Evolutionary conservation across 1,140 invertebrate genomes (phyloP).

Genomic region (Apolygus lucorum): DNA sequence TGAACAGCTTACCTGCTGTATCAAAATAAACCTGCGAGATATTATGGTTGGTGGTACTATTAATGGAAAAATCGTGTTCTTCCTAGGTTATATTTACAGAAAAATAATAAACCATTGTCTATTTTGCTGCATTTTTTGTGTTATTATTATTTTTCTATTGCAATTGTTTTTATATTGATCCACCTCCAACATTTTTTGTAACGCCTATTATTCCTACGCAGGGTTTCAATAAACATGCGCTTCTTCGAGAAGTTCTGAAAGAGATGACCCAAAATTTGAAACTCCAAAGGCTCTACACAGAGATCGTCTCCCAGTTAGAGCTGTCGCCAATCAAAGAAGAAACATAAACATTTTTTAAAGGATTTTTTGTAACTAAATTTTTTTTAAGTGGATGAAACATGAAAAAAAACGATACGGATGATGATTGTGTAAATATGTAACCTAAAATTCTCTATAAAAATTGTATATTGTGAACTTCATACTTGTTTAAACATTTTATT

Average conservation of each 20-base stretch:
- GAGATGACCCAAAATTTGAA: slow-evolving; percentile 2
- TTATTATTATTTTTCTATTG: too few species aligned
- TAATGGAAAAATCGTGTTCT: too few species aligned
- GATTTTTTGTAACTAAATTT: neutral
- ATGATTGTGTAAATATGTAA: neutral
- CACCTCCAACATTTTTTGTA: too few species aligned
- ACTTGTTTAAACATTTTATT: neutral
- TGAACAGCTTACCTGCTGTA: too few species aligned
- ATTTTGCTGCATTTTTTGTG: too few species aligned
- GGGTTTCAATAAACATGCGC: slow-evolving; percentile 5
- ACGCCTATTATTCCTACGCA: too few species aligned
- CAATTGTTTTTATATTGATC: too few species aligned
- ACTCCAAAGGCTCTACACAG: slow-evolving; percentile 6
- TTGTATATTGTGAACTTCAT: neutral
- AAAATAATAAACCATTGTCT: too few species aligned
- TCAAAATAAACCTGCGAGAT: too few species aligned
- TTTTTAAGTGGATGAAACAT: neutral
- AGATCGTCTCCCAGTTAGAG: neutral
- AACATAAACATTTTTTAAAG: neutral
- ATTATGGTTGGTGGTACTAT: too few species aligned
- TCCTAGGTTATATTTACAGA: too few species aligned
- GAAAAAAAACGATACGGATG: neutral
- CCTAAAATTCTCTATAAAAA: neutral
- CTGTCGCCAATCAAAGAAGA: neutral
- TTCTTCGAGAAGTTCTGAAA: slow-evolving; percentile 3